These are phyloP conservation scores for Heterocephalus glaber DNA, from an alignment of 2,113 vertebrate genomes.

Conservation along the genomic window DNA sequence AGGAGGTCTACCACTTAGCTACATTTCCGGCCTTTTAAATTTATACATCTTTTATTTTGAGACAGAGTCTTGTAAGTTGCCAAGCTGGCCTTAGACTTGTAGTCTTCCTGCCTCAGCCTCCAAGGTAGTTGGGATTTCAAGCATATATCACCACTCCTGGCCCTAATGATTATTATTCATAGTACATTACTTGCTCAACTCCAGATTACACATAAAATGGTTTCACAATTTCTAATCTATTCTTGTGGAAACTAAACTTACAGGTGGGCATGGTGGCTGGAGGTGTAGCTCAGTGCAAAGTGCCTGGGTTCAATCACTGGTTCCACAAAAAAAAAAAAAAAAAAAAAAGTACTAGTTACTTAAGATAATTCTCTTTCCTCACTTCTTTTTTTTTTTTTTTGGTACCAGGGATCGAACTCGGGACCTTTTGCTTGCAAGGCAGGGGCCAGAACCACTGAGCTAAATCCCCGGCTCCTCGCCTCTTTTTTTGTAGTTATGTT, in stretches of 20 bases:
- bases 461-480: no score
- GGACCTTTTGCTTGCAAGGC: no score
- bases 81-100: neutral
- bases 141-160: neutral
- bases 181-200: neutral
- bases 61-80: neutral
- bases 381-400: no score
- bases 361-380: no score
- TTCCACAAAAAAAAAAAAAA: neutral
- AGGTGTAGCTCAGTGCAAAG: neutral
- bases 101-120: neutral
- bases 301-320: neutral
- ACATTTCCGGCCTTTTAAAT: neutral
- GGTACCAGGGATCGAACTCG: no score
- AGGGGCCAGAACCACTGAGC: no score
- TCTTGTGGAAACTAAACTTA: neutral
- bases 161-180: neutral
- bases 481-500: neutral
- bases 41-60: neutral
- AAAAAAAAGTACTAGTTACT: neutral
- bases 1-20: neutral
- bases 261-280: neutral
- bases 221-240: neutral
- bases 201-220: neutral
- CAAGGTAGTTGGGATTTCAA: neutral